Evolutionary conservation across 1,140 invertebrate species (phyloP), one percentile per base, ranked within the genome.

Genomic region (Zaprionus taronus): DNA sequence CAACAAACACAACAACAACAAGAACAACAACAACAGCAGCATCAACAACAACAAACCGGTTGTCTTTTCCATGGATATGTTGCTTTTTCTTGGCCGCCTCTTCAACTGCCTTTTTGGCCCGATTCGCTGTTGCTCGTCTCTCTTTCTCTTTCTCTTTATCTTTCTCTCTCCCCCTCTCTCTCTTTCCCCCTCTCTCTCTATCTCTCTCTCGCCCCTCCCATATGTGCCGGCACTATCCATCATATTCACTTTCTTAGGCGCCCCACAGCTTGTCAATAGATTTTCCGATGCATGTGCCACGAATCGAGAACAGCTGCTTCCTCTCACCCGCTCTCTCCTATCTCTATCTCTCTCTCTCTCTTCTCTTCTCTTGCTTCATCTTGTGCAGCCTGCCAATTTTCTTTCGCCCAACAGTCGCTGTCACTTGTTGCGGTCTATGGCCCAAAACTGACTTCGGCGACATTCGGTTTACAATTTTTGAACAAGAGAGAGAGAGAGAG

Each of bases 31-130:
- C 38, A 51, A 38, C 14, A 62, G 20, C 41, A 80, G 44, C 47
- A 79, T 22, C 15, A 26, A 22, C 56, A 69, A 20, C 38, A 63
- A 67, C 38, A 83, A 83, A 83, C 81, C 81, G 81, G 81, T 83
- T 83, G 81, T 58, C 77, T 83, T 83, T 80, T 80, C 72, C 78
- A 76, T 61, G 44, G 56, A 17, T 77, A 24, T 72, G 12, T 53
- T 47, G 49, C 9, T 47, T 47, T 28, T 49, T 49, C 31, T 68
- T 47, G 17, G 17, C 47, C 47, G 24, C 22, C 38, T 44, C 28
- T 34, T 57, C 20, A 34, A 34, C 31, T 34, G 31, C 31, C 31
- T 34, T 34, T 31, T 34, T 34, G 31, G 31, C 31, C 31, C 31
- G 9, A 34, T 34, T 34, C 31, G 31, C 31, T 31, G 31, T 11